Evolutionary conservation across 2,113 vertebrate genomes (phyloP).

Genomic region (Prolemur simus): DNA sequence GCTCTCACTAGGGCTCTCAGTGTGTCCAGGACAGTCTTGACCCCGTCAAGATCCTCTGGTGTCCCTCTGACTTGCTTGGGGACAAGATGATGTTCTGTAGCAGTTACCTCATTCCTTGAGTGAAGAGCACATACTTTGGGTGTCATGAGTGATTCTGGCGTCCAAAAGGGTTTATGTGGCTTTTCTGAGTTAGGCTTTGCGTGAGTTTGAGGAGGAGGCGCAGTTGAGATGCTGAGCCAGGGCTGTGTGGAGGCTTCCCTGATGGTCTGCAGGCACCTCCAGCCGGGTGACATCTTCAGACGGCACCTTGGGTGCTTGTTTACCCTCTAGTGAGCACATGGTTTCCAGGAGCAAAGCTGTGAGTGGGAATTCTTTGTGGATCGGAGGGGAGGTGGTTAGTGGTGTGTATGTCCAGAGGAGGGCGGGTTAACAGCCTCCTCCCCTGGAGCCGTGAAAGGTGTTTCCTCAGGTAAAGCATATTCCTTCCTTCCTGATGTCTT

Average conservation of each 20-base stretch:
- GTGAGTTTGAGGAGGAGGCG: too few species aligned
- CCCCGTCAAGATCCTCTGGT: background rate
- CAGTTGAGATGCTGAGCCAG: background rate
- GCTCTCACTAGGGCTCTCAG: background rate
- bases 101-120: background rate
- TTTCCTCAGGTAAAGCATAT: background rate
- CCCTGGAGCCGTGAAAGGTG: background rate
- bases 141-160: accelerated
- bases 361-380: too few species aligned
- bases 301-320: background rate
- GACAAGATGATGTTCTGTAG: background rate
- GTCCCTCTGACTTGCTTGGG: background rate
- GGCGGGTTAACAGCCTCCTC: background rate
- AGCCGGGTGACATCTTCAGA: too few species aligned
- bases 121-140: background rate
- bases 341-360: background rate
- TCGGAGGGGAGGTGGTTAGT: background rate
- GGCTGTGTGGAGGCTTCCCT: too few species aligned
- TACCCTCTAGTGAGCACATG: background rate
- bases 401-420: background rate
- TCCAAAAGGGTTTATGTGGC: too few species aligned
- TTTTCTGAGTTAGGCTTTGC: background rate
- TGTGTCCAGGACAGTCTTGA: background rate
- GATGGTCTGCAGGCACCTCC: background rate
- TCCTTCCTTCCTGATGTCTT: accelerated